Evolutionary conservation across 2,113 vertebrate species (phyloP), one percentile per base, ranked within the genome.

Genomic region (Prolemur simus): DNA sequence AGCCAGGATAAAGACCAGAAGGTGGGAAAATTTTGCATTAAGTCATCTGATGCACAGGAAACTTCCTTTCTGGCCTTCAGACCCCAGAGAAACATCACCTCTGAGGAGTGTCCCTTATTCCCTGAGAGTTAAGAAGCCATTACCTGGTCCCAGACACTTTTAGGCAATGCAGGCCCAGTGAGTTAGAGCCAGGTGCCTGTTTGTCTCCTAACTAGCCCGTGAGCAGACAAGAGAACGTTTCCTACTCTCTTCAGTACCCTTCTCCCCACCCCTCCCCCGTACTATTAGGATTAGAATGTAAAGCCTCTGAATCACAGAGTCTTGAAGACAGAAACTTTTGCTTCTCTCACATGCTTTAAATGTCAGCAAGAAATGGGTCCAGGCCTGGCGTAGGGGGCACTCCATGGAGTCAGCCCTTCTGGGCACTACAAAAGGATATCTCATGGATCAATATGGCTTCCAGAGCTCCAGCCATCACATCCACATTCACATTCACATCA

Each of bases 151-250:
- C 12, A 13, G 39, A 32, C 37, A 5, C 52, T 18, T 18, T 15
- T 0, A 2, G 45, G n/a, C 34, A 49, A 15, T 2, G 45, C 1
- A 29, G 9, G 39, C 32, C 12, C 37, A 2, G 45, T 25, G 18
- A 25, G 37, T 15, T 56, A 23, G 45, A 58, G 14, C 3, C 0
- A 17, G 60, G 37, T 39, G 32, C 39, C 71, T 11, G 0, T 29
- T n/a, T 89, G 37, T 58, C 83, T 85, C 47, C 63, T 54, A 12
- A 49, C 23, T 8, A 54, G 60, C 13, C 52, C 68, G 0, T 23
- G 39, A 25, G 18, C 10, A 37, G 64, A 85, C 21, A 25, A 12
- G 63, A 15, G 1, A 6, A 29, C 17, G 2, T 58, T 17, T 66
- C n/a, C 18, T 54, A 8, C 64, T 74, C 8, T 9, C 4, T 27